These are phyloP conservation scores for Brachionus rubens DNA, from an alignment of 1,140 invertebrate genomes.

Conservation along the genomic window DNA sequence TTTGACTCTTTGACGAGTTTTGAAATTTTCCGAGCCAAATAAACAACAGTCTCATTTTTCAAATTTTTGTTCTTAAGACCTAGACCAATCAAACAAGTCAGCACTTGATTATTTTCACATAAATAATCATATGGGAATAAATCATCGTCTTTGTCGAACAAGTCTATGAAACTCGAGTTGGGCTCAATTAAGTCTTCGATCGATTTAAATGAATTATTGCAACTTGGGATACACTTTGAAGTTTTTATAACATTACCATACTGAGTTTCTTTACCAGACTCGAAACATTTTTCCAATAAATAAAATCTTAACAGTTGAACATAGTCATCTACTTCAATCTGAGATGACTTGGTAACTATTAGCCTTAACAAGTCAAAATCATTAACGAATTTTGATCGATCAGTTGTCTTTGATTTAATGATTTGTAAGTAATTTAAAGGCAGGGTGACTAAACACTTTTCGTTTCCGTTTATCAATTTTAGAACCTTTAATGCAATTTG, in stretches of 20 bases:
- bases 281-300: not conserved
- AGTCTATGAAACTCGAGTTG: not conserved
- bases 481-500: not conserved
- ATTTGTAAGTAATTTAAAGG: not conserved
- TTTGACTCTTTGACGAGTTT: not conserved
- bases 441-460: not conserved
- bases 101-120: not conserved
- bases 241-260: not conserved
- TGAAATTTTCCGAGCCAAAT: not conserved
- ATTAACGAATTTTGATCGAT: not conserved
- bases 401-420: not conserved
- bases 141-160: conserved; percentile 3
- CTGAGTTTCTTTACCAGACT: not conserved
- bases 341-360: not conserved
- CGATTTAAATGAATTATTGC: not conserved
- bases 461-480: not conserved
- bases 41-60: not conserved
- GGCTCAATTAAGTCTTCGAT: conserved; percentile 8
- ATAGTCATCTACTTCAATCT: not conserved
- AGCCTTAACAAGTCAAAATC: not conserved
- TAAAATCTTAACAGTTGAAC: not conserved
- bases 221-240: conserved; percentile 10
- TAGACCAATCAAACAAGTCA: not conserved
- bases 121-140: not conserved
- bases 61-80: not conserved